Evolutionary conservation across 2,888 invertebrate species (phyloP).

Genomic region (Petrophora chlorosata): DNA sequence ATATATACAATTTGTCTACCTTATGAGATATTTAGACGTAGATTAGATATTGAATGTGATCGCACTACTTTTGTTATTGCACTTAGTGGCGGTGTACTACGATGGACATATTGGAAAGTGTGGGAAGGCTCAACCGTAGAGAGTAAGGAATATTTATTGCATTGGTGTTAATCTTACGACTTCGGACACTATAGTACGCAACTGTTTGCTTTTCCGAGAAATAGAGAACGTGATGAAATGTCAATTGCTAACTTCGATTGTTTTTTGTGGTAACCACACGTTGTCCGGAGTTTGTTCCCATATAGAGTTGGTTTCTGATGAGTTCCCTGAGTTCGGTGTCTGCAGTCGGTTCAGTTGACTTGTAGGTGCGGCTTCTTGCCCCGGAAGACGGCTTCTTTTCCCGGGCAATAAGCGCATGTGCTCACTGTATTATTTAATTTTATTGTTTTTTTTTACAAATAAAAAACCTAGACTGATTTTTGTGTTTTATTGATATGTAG

Average conservation of each 20-base stretch:
- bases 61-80: slow-evolving; percentile 71
- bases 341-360: slow-evolving; percentile 43
- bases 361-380: slow-evolving; percentile 73
- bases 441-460: slow-evolving; percentile 80
- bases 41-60: slow-evolving; percentile 63
- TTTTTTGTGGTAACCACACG: background rate
- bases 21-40: slow-evolving; percentile 61
- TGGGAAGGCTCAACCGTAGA: slow-evolving; percentile 55
- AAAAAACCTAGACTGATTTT: slow-evolving; percentile 78
- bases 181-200: background rate
- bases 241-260: background rate
- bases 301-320: slow-evolving; percentile 32
- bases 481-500: slow-evolving; percentile 43
- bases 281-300: background rate
- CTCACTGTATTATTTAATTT: slow-evolving; percentile 76
- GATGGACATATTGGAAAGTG: slow-evolving; percentile 26
- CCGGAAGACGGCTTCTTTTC: slow-evolving; percentile 82
- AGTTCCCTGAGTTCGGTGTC: slow-evolving; percentile 33
- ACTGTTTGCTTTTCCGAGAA: background rate
- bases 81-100: slow-evolving; percentile 50
- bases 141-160: slow-evolving; percentile 48
- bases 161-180: slow-evolving; percentile 4
- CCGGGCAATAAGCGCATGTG: slow-evolving; percentile 80
- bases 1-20: slow-evolving; percentile 58
- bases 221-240: no score